A percentile compares a stretch with the other conserved stretches of the same genome.
Evolutionary conservation across 2,888 invertebrate genomes (phyloP).

Genomic region (Serripes groenlandicus): DNA sequence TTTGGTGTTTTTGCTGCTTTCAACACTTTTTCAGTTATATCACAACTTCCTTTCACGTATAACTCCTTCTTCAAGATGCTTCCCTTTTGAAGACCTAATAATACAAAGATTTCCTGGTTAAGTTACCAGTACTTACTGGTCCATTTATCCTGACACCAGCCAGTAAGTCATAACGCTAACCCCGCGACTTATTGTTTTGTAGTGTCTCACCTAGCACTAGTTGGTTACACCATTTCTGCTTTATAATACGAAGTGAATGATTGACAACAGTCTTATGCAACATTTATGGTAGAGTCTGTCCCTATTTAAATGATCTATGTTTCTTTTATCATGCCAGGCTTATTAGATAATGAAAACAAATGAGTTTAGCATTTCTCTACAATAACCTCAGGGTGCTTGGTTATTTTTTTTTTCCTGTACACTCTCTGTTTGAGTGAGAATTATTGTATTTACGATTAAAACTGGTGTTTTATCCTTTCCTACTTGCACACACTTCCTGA

Average conservation of each 20-base stretch:
- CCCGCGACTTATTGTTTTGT: background rate
- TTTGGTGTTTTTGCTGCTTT: too few species aligned
- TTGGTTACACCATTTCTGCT: background rate
- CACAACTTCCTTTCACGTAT: too few species aligned
- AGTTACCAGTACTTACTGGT: too few species aligned
- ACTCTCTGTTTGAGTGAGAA: background rate
- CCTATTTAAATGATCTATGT: slow-evolving; percentile 52
- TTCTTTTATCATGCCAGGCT: slow-evolving; percentile 53
- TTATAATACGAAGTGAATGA: background rate
- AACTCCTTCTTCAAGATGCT: too few species aligned
- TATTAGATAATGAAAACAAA: slow-evolving; percentile 60
- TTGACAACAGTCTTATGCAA: slow-evolving; percentile 25
- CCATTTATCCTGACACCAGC: too few species aligned
- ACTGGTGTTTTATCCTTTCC: too few species aligned
- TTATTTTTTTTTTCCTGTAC: background rate
- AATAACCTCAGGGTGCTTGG: background rate
- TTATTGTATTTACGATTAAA: slow-evolving; percentile 2
- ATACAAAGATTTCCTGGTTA: too few species aligned
- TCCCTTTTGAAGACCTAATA: too few species aligned
- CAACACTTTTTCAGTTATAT: too few species aligned
- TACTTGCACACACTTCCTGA: too few species aligned
- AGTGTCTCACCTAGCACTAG: background rate
- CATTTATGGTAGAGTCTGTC: slow-evolving; percentile 28
- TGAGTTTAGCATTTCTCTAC: slow-evolving; percentile 33
- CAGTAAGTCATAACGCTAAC: background rate